Conservation (phyloP, 2,888 invertebrate species). For the Atethmia centrago region DNA sequence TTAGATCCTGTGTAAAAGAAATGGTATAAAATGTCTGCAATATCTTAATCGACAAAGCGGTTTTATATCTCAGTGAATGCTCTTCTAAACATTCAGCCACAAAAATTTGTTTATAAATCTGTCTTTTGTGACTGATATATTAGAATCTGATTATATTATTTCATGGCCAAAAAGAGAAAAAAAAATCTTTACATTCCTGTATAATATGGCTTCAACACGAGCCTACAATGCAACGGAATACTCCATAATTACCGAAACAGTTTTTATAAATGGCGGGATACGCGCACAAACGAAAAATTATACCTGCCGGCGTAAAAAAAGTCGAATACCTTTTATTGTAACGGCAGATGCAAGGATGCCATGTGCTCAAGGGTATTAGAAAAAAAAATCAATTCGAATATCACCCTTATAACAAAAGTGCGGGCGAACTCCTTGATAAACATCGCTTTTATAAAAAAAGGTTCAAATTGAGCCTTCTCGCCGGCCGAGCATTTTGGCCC, state of each 20-base stretch:
- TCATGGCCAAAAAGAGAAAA: background rate
- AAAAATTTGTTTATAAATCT: background rate
- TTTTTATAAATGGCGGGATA: conserved; percentile 37
- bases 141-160: background rate
- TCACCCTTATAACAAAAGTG: conserved; percentile 59
- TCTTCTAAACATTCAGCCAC: background rate
- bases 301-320: conserved; percentile 57
- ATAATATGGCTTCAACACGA: conserved; percentile 24
- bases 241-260: conserved; percentile 45
- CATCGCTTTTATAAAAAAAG: conserved; percentile 54
- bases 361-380: conserved; percentile 70
- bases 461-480: conserved; percentile 39
- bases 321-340: conserved; percentile 45
- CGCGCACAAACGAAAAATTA: conserved; percentile 48
- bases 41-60: background rate
- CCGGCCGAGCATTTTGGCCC: conserved; percentile 39
- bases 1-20: conserved; percentile 20
- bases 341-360: conserved; percentile 74
- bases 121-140: background rate
- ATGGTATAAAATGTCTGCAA: conserved; percentile 14
- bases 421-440: conserved; percentile 61
- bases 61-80: background rate
- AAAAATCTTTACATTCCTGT: background rate
- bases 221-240: conserved; percentile 32
- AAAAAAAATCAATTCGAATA: conserved; percentile 65